Conservation (phyloP, 1,140 invertebrate species). For the Nasonia vitripennis region DNA sequence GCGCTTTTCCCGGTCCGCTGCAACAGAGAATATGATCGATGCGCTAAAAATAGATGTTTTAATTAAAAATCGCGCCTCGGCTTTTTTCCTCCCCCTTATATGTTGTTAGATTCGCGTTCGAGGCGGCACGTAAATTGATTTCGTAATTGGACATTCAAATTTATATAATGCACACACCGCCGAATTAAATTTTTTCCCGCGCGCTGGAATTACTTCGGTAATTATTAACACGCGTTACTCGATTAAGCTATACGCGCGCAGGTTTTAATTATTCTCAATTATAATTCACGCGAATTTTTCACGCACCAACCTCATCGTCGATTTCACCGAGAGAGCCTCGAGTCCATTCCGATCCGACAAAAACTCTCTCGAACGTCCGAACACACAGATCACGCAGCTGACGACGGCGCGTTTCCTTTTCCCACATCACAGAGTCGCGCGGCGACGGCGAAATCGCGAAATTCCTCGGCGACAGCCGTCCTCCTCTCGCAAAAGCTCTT, state of each 20-base stretch:
- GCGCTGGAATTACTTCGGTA: no score
- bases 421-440: background rate
- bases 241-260: no score
- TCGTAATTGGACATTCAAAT: slow-evolving; percentile 1
- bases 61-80: no score
- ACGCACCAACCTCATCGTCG: no score
- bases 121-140: background rate
- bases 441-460: background rate
- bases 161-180: background rate
- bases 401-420: background rate
- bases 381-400: background rate
- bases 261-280: no score
- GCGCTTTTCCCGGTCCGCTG: no score
- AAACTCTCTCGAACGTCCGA: background rate
- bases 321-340: no score
- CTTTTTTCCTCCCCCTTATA: no score
- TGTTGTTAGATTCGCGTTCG: background rate
- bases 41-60: no score
- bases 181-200: background rate
- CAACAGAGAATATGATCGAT: no score
- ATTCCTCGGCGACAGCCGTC: slow-evolving; percentile 25
- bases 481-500: background rate
- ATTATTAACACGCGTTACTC: no score
- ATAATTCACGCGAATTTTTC: no score
- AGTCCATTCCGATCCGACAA: slow-evolving; percentile 2